These are phyloP conservation scores for Osedax frankpressi DNA, from an alignment of 2,888 invertebrate species.

Conservation along the genomic window DNA sequence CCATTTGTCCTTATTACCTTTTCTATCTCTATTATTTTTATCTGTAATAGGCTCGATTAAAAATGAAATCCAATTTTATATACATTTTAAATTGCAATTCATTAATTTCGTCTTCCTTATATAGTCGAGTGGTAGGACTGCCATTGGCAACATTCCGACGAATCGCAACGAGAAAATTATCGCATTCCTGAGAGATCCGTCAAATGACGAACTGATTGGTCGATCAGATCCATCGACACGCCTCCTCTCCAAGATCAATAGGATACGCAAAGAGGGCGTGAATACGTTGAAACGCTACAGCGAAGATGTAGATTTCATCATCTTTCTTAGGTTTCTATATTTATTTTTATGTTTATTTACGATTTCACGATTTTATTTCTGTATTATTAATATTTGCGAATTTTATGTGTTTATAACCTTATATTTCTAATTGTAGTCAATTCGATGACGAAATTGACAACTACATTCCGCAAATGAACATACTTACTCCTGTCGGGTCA, in stretches of 20 bases:
- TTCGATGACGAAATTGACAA: neutral
- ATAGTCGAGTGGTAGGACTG: too few relatives aligned
- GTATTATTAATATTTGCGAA: too few relatives aligned
- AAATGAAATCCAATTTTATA: too few relatives aligned
- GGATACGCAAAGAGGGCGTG: constrained; percentile 76
- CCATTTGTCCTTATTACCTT: too few relatives aligned
- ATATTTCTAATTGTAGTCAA: neutral
- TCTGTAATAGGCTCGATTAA: too few relatives aligned
- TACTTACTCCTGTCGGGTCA: neutral
- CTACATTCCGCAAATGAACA: neutral
- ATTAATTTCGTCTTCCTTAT: too few relatives aligned
- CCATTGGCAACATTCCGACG: neutral
- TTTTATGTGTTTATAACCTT: too few relatives aligned
- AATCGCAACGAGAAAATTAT: constrained; percentile 75
- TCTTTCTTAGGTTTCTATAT: constrained; percentile 64
- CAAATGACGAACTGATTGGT: constrained; percentile 74
- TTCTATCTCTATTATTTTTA: too few relatives aligned
- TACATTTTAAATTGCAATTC: too few relatives aligned
- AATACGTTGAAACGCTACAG: constrained; percentile 69
- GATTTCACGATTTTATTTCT: too few relatives aligned
- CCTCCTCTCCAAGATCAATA: constrained; percentile 70
- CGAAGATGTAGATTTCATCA: constrained; percentile 83
- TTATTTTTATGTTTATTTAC: too few relatives aligned
- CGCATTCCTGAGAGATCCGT: constrained; percentile 83
- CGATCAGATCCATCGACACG: constrained; percentile 54